A percentile compares a stretch with the other conserved stretches of the same genome.
Evolutionary conservation across 2,888 invertebrate genomes (phyloP).

Genomic region (Arge pagana): DNA sequence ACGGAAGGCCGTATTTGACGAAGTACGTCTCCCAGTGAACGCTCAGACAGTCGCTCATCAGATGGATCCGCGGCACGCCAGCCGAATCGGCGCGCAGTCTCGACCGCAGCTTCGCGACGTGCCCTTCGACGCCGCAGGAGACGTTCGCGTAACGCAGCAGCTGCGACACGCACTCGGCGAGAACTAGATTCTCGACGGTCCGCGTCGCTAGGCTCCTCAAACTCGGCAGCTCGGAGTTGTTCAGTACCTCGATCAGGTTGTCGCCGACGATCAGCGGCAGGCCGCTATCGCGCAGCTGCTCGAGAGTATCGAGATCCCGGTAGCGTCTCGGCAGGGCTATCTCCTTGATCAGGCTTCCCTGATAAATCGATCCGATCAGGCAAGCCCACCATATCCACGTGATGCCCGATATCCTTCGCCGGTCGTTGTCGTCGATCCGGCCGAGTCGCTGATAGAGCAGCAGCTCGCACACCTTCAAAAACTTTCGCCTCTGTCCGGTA

Average conservation of each 20-base stretch:
- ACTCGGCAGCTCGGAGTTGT: constrained; percentile 1
- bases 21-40: constrained; percentile 23
- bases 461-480: constrained; percentile 18
- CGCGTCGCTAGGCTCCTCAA: constrained; percentile 20
- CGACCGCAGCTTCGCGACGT: not conserved
- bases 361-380: constrained; percentile 14
- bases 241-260: constrained; percentile 23
- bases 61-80: constrained; percentile 5
- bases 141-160: constrained; percentile 20
- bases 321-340: constrained; percentile 19
- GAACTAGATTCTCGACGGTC: constrained; percentile 13
- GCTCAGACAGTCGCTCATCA: constrained; percentile 13
- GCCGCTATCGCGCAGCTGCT: constrained; percentile 25
- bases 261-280: constrained; percentile 27
- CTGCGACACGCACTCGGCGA: constrained; percentile 19
- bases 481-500: constrained; percentile 8
- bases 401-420: constrained; percentile 26
- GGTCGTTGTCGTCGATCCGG: constrained; percentile 12
- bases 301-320: constrained; percentile 26
- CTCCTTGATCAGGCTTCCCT: constrained; percentile 28
- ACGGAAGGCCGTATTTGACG: constrained; percentile 29
- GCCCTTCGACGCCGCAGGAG: constrained; percentile 20
- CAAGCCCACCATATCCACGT: constrained; percentile 29
- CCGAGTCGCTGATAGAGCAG: constrained; percentile 25
- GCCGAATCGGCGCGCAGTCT: not conserved